Evolutionary conservation across 2,797 vertebrate genomes (phyloP).

Genomic region (Jordanella pulchra): DNA sequence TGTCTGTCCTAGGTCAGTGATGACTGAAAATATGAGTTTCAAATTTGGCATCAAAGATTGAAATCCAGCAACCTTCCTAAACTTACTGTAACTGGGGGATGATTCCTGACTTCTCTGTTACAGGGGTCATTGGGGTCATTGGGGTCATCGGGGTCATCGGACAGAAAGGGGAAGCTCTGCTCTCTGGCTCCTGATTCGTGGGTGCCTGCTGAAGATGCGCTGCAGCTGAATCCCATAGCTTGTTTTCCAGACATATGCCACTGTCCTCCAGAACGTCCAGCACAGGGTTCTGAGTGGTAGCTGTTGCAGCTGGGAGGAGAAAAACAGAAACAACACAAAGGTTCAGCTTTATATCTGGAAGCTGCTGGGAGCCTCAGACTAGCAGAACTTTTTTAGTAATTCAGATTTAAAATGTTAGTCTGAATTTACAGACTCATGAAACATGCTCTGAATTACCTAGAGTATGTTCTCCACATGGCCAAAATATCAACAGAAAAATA

Average conservation of each 20-base stretch:
- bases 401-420: too few relatives aligned
- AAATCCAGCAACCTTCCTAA: neutral
- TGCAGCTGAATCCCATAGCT: conserved; percentile 31
- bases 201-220: conserved; percentile 13
- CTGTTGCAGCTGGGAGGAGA: conserved; percentile 11
- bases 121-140: conserved; percentile 87
- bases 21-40: neutral
- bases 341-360: too few relatives aligned
- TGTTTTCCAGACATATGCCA: conserved; percentile 49
- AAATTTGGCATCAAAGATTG: neutral
- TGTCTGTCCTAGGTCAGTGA: neutral
- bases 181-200: conserved; percentile 22
- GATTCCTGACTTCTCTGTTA: conserved; percentile 89
- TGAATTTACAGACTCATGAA: too few relatives aligned
- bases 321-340: neutral
- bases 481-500: too few relatives aligned
- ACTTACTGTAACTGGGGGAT: conserved; percentile 93
- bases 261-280: conserved; percentile 55
- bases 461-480: too few relatives aligned
- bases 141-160: conserved; percentile 85
- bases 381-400: too few relatives aligned
- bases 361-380: too few relatives aligned
- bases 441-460: too few relatives aligned
- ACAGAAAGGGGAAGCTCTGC: conserved; percentile 56
- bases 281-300: neutral